These are phyloP conservation scores for Atta colombica DNA, from an alignment of 1,140 invertebrate genomes.

Conservation along the genomic window DNA sequence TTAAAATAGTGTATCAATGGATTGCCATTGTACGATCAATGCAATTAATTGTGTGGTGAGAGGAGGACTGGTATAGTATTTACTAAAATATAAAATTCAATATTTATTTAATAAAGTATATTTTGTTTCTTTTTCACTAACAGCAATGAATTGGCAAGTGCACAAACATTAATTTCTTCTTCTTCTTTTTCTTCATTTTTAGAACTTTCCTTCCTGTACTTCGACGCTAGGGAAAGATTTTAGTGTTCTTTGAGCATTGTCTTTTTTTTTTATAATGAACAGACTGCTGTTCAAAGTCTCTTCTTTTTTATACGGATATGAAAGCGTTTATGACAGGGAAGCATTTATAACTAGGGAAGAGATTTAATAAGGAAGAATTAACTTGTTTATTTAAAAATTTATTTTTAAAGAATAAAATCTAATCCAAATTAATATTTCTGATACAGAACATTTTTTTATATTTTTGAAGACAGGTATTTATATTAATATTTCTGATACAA, in stretches of 20 bases:
- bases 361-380: neutral
- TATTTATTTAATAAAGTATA: neutral
- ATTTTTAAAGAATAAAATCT: neutral
- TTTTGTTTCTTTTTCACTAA: neutral
- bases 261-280: neutral
- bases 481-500: too few species aligned
- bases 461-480: too few species aligned
- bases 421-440: neutral
- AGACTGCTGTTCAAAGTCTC: neutral
- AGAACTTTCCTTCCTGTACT: neutral
- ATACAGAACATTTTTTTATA: too few species aligned
- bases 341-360: neutral
- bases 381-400: neutral
- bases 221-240: neutral
- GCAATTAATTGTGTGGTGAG: neutral
- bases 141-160: neutral
- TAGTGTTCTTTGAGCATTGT: neutral
- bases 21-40: neutral
- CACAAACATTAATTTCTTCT: neutral
- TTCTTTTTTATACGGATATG: neutral
- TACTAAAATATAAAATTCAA: neutral
- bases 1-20: neutral
- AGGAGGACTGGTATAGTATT: neutral
- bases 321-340: neutral
- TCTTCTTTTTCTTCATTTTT: neutral